A percentile compares a stretch with the other conserved stretches of the same genome.
These are phyloP conservation scores for Urophycis tenuis DNA, from an alignment of 2,797 vertebrate species.

Conservation along the genomic window DNA sequence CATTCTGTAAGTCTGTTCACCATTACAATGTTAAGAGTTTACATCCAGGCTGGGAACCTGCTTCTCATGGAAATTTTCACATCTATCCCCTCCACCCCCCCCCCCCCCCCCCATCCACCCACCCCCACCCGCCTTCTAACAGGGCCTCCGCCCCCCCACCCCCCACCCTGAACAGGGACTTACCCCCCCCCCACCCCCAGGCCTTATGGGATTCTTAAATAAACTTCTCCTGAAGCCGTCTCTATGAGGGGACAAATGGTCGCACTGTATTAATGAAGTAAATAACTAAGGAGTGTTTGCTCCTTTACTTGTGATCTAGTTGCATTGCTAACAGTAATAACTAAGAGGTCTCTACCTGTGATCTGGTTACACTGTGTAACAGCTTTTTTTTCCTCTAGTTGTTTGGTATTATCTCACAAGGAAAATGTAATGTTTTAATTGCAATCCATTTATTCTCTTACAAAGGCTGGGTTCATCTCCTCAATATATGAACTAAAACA, in stretches of 20 bases:
- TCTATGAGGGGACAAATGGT: constrained; percentile 18
- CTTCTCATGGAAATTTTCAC: constrained; percentile 74
- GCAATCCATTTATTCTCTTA: neutral
- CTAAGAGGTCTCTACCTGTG: neutral
- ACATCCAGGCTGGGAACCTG: constrained; percentile 66
- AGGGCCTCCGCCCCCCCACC: constrained; percentile 40
- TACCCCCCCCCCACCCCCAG: constrained; percentile 43
- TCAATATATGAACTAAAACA: neutral
- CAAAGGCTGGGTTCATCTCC: neutral
- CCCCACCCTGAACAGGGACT: constrained; percentile 45
- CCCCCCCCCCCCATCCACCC: too few species aligned
- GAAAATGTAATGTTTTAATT: neutral
- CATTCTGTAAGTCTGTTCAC: constrained; percentile 72
- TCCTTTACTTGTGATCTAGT: neutral
- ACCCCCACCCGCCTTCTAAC: constrained; percentile 55
- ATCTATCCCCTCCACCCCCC: constrained; percentile 34
- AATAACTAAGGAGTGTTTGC: constrained; percentile 4
- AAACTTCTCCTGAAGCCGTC: constrained; percentile 43
- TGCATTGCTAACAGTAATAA: neutral
- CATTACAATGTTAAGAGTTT: constrained; percentile 73
- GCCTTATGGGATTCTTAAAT: constrained; percentile 59
- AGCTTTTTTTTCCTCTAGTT: neutral
- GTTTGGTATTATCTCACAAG: neutral
- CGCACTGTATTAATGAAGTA: neutral
- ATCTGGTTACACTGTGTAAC: too few species aligned